Conservation (phyloP, 2,888 invertebrate species). For the Bombyx huttoni region DNA sequence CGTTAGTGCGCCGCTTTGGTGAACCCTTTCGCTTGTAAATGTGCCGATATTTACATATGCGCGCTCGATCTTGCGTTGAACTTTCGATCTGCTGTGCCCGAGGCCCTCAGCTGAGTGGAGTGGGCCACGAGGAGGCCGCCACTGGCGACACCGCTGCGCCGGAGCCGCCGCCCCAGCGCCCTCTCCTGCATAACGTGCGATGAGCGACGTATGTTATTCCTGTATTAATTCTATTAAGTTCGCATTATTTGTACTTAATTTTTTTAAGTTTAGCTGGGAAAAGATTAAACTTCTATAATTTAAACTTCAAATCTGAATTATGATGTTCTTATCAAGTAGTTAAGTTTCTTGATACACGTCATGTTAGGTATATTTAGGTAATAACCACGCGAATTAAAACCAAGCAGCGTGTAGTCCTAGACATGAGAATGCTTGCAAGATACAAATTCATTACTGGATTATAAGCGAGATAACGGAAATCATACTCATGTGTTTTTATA, state of each 20-base stretch:
- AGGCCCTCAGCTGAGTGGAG: conserved; percentile 39
- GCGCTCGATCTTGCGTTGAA: conserved; percentile 66
- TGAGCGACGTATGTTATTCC: conserved; percentile 60
- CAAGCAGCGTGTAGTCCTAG: too few relatives aligned
- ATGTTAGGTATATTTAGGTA: too few relatives aligned
- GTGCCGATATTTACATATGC: conserved; percentile 73
- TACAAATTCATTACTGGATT: too few relatives aligned
- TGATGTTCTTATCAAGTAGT: too few relatives aligned
- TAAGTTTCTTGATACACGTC: too few relatives aligned
- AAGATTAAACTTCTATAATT: too few relatives aligned
- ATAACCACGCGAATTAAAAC: too few relatives aligned
- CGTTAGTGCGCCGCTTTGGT: conserved; percentile 71
- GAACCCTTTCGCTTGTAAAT: conserved; percentile 73
- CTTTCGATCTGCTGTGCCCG: conserved; percentile 69
- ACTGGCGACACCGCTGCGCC: conserved; percentile 20
- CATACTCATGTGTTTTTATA: too few relatives aligned
- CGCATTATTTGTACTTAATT: background rate
- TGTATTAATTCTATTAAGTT: background rate
- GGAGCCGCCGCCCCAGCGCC: conserved; percentile 46
- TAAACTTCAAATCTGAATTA: too few relatives aligned
- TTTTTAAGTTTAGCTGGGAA: too few relatives aligned
- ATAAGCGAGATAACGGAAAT: too few relatives aligned
- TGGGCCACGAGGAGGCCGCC: conserved; percentile 38
- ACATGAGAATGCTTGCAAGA: too few relatives aligned
- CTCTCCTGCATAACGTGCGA: conserved; percentile 53